These are phyloP conservation scores for Selene dorsalis DNA, from an alignment of 2,797 vertebrate genomes.

Conservation along the genomic window DNA sequence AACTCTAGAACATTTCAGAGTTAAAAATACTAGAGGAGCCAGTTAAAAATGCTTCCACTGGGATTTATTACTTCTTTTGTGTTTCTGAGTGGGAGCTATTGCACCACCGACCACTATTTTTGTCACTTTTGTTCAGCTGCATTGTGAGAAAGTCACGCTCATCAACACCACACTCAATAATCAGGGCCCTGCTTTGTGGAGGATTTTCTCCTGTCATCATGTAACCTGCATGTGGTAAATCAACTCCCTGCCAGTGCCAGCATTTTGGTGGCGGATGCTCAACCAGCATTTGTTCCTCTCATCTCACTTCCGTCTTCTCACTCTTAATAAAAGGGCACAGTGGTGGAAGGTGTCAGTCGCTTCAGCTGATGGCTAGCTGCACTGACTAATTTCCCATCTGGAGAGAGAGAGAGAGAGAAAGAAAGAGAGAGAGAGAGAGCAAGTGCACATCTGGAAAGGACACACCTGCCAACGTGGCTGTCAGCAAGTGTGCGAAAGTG, in stretches of 20 bases:
- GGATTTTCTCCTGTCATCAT: conserved; percentile 21
- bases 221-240: conserved; percentile 25
- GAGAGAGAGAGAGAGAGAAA: conserved; percentile 76
- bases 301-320: conserved; percentile 56
- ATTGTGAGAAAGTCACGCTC: background rate
- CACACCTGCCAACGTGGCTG: conserved; percentile 84
- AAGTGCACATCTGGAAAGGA: conserved; percentile 79
- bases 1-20: background rate
- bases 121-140: conserved; percentile 3
- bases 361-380: conserved; percentile 74
- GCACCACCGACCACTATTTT: background rate
- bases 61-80: background rate
- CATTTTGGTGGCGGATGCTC: conserved; percentile 36
- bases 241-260: conserved; percentile 2
- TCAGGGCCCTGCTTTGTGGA: background rate
- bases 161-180: background rate
- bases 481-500: conserved; percentile 73
- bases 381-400: conserved; percentile 78
- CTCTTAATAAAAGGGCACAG: conserved; percentile 77
- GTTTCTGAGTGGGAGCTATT: background rate
- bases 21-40: background rate
- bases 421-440: conserved; percentile 77
- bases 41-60: background rate
- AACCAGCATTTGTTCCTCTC: conserved; percentile 46
- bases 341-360: conserved; percentile 70